phyloP scores from a whole-genome alignment of 2,113 vertebrate species.

The Steatornis caripensis region DNA sequence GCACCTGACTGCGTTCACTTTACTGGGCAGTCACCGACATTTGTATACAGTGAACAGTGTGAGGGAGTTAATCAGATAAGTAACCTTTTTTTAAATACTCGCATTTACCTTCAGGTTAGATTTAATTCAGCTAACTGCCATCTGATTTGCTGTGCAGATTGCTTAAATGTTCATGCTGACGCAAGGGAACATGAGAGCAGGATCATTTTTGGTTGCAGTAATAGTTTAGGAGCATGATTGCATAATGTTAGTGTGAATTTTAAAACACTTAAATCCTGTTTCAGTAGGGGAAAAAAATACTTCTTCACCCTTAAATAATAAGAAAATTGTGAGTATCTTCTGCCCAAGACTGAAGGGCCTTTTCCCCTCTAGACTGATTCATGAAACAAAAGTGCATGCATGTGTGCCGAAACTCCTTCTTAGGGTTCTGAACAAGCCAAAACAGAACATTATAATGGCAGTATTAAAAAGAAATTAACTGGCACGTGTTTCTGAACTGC shows the following conservation, averaged over 20 bases:
- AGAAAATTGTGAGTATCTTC: neutral
- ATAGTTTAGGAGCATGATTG: accelerated
- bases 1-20: neutral
- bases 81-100: neutral
- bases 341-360: neutral
- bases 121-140: neutral
- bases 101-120: neutral
- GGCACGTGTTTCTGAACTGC: neutral
- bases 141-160: neutral
- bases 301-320: neutral
- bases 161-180: neutral
- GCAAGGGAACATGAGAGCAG: neutral
- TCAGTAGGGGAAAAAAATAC: neutral
- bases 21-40: accelerated
- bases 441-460: neutral
- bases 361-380: neutral
- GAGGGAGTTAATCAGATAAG: neutral
- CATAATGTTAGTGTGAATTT: neutral
- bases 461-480: neutral
- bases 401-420: neutral
- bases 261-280: neutral
- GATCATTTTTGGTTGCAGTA: neutral
- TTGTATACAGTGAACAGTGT: neutral
- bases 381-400: accelerated
- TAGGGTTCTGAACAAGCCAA: neutral